Conservation (phyloP, 1,140 invertebrate species). For the Zeugodacus cucurbitae region DNA sequence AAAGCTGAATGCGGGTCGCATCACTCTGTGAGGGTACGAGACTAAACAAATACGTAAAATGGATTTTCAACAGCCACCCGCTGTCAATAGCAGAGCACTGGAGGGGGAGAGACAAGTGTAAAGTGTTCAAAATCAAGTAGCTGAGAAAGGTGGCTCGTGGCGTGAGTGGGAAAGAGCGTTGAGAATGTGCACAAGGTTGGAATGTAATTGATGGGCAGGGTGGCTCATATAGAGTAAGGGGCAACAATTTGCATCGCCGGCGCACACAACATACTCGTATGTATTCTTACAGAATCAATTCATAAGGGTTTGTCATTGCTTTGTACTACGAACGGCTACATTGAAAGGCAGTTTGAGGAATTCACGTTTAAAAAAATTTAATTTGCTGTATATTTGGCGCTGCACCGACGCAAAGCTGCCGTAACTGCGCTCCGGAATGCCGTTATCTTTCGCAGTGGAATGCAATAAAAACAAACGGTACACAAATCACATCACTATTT, state of each 20-base stretch:
- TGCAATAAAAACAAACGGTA: conserved; percentile 35
- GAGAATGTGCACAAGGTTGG: not conserved
- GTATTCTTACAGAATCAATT: not conserved
- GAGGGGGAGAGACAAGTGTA: not conserved
- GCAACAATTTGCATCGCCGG: not conserved
- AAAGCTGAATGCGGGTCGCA: not conserved
- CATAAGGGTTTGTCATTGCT: not conserved
- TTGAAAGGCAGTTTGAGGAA: conserved; percentile 31
- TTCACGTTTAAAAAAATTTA: conserved; percentile 38
- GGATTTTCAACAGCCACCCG: conserved; percentile 21
- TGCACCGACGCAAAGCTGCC: not conserved
- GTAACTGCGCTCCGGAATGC: not conserved
- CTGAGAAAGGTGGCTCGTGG: not conserved
- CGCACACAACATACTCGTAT: not conserved
- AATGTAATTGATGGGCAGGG: not conserved
- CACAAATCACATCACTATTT: not conserved
- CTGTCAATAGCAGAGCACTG: not conserved
- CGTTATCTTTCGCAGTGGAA: not conserved
- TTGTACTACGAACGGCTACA: not conserved
- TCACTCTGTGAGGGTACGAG: not conserved
- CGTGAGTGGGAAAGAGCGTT: not conserved
- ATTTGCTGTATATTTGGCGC: not conserved
- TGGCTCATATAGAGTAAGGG: not conserved
- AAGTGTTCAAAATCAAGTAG: not conserved
- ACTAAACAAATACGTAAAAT: conserved; percentile 16